phyloP scores from a whole-genome alignment of 2,888 invertebrate genomes.

The Caenorhabditis doughertyi region DNA sequence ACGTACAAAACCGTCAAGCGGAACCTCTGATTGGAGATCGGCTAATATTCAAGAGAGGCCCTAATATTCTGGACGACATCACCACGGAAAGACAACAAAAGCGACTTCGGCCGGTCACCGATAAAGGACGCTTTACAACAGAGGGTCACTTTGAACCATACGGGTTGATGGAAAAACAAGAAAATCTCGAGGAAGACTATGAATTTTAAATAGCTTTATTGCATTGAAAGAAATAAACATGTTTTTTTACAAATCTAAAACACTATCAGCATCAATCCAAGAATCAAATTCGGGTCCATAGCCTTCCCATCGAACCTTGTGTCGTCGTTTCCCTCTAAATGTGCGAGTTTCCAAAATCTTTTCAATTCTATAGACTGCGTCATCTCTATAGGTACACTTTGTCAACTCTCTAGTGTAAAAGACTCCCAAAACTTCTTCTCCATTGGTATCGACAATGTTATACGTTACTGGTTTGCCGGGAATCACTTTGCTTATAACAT shows the following conservation, averaged over 20 bases:
- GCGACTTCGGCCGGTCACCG: too few species aligned
- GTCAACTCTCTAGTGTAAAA: constrained; percentile 18
- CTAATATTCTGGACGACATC: too few species aligned
- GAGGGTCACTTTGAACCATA: too few species aligned
- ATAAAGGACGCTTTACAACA: too few species aligned
- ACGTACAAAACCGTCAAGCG: too few species aligned
- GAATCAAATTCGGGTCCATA: constrained; percentile 3
- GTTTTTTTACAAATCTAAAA: not conserved
- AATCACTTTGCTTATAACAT: not conserved
- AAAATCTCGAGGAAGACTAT: too few species aligned
- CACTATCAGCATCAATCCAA: not conserved
- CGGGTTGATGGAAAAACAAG: too few species aligned
- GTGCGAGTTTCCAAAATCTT: not conserved
- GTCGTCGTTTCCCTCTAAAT: not conserved
- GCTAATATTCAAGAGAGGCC: too few species aligned
- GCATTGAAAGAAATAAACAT: not conserved
- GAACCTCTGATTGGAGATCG: too few species aligned
- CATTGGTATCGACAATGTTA: constrained; percentile 10
- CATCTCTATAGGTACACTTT: constrained; percentile 1
- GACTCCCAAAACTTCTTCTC: not conserved
- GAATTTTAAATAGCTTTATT: too few species aligned
- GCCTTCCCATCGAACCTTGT: constrained; percentile 7
- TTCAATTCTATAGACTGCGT: not conserved
- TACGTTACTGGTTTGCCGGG: constrained; percentile 2
- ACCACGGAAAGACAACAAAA: too few species aligned